Conservation (phyloP, 2,888 invertebrate species). For the Ernsta delagoae region DNA sequence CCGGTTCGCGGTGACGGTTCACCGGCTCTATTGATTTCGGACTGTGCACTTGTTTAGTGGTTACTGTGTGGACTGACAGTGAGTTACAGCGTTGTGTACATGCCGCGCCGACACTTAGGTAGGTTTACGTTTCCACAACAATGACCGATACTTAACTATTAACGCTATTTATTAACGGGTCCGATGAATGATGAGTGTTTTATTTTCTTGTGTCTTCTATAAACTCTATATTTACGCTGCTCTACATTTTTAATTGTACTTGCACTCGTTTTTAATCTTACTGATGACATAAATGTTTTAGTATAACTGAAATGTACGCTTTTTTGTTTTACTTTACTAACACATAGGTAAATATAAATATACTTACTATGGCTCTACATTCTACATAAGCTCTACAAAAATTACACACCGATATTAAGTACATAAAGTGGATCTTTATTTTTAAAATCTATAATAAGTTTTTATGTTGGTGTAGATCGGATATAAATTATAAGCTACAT, state of each 20-base stretch:
- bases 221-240: no score
- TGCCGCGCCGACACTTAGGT: constrained; percentile 51
- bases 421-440: no score
- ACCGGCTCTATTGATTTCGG: constrained; percentile 52
- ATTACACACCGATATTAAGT: no score
- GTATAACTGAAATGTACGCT: no score
- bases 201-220: background rate
- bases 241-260: constrained; percentile 27
- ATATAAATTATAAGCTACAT: no score
- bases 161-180: background rate
- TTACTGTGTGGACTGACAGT: constrained; percentile 60
- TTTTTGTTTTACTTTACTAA: no score
- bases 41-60: constrained; percentile 62
- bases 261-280: background rate
- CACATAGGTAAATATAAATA: no score
- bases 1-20: constrained; percentile 49
- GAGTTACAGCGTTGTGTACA: constrained; percentile 47
- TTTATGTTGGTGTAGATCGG: no score
- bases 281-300: no score
- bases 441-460: no score
- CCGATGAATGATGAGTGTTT: background rate
- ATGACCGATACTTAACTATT: constrained; percentile 10
- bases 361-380: no score
- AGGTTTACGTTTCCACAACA: constrained; percentile 44
- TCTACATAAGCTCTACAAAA: no score